phyloP scores from a whole-genome alignment of 2,113 vertebrate species.

The Embiotoca jacksoni region DNA sequence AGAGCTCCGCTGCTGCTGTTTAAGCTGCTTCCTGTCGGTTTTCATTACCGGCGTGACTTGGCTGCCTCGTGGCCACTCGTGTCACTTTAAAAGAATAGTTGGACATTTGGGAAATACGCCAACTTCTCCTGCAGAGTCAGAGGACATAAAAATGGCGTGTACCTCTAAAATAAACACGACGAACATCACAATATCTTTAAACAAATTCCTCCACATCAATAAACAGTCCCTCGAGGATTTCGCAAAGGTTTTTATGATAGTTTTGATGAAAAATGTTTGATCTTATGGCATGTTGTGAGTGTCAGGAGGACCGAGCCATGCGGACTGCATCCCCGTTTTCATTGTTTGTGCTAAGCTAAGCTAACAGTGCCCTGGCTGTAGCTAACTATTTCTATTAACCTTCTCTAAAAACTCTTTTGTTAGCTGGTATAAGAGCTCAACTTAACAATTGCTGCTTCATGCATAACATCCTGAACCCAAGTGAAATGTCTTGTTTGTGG shows the following conservation, averaged over 20 bases:
- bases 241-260: too few relatives aligned
- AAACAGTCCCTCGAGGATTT: too few relatives aligned
- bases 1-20: neutral
- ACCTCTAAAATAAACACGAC: too few relatives aligned
- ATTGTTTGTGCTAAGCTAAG: neutral
- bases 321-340: neutral
- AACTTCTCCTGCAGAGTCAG: neutral
- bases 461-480: too few relatives aligned
- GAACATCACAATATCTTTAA: too few relatives aligned
- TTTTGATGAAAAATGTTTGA: too few relatives aligned
- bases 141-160: neutral
- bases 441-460: neutral
- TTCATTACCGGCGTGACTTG: neutral
- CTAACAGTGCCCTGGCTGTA: neutral
- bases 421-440: neutral
- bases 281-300: too few relatives aligned
- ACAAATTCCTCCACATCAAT: too few relatives aligned
- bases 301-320: neutral
- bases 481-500: too few relatives aligned
- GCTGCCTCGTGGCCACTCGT: neutral
- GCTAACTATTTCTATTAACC: neutral
- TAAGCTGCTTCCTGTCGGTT: neutral
- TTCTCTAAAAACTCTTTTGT: neutral
- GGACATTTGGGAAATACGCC: neutral
- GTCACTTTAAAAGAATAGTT: conserved; percentile 2